phyloP scores from a whole-genome alignment of 2,113 vertebrate species.

The Zosterops lateralis region DNA sequence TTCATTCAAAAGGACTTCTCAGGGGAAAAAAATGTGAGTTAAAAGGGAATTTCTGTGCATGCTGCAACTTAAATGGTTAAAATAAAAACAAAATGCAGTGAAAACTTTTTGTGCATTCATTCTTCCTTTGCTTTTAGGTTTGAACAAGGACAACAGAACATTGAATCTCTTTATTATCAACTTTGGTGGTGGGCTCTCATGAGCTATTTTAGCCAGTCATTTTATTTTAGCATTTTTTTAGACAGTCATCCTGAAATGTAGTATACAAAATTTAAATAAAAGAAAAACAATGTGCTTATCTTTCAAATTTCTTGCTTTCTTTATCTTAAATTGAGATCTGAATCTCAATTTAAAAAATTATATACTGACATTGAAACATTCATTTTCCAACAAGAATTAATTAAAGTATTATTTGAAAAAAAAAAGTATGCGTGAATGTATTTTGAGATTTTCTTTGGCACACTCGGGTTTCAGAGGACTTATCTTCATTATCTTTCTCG shows the following conservation, averaged over 20 bases:
- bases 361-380: conserved; percentile 7
- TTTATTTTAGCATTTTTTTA: not conserved
- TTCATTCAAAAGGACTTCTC: not conserved
- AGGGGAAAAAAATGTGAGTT: not conserved
- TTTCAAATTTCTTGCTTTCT: not conserved
- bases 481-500: conserved; percentile 58
- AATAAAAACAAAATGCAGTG: not conserved
- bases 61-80: not conserved
- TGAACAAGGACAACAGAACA: not conserved
- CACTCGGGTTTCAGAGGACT: conserved; percentile 55
- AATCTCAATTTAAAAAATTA: not conserved
- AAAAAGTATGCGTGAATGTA: conserved; percentile 50
- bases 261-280: not conserved
- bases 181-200: not conserved
- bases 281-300: not conserved
- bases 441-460: conserved; percentile 68
- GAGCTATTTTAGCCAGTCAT: not conserved
- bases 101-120: not conserved
- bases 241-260: not conserved
- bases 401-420: conserved; percentile 68
- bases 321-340: conserved; percentile 26
- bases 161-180: not conserved
- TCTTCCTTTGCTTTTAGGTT: not conserved
- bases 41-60: not conserved
- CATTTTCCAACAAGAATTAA: conserved; percentile 53